A percentile compares a stretch with the other conserved stretches of the same genome.
phyloP scores from a whole-genome alignment of 2,888 invertebrate species.

The Coremacera marginata region DNA sequence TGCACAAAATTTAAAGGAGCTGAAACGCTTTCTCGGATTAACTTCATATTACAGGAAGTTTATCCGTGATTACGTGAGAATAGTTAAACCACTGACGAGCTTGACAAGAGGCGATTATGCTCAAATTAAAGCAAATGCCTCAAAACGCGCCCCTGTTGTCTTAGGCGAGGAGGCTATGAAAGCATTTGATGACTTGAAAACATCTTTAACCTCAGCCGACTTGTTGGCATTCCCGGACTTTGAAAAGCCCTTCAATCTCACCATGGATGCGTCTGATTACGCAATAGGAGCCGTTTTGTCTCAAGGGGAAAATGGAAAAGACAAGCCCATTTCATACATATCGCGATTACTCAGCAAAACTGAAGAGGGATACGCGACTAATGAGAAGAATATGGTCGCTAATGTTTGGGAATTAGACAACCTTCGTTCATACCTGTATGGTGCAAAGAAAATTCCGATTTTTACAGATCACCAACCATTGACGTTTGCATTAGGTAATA shows the following conservation, averaged over 20 bases:
- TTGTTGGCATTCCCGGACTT: conserved; percentile 37
- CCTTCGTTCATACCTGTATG: conserved; percentile 39
- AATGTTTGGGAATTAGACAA: conserved; percentile 39
- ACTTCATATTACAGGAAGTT: conserved; percentile 3
- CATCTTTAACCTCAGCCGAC: conserved; percentile 31
- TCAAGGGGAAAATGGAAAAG: conserved; percentile 17
- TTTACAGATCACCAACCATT: too few species aligned
- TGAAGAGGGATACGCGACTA: background rate
- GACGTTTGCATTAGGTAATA: conserved; percentile 15
- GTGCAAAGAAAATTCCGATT: background rate
- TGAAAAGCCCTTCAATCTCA: conserved; percentile 34
- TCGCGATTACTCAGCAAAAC: conserved; percentile 1
- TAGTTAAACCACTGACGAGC: conserved; percentile 6
- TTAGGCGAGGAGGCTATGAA: conserved; percentile 14
- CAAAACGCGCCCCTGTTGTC: background rate
- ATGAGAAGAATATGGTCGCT: conserved; percentile 41
- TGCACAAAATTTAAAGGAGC: too few species aligned
- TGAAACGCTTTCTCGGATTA: conserved; percentile 29
- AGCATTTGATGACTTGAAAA: conserved; percentile 27
- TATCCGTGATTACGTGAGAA: background rate
- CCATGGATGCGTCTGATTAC: conserved; percentile 40
- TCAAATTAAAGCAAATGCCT: conserved; percentile 23
- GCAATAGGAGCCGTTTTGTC: conserved; percentile 31
- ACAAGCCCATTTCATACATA: conserved; percentile 10
- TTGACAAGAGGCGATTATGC: conserved; percentile 6